Evolutionary conservation across 1,140 invertebrate species (phyloP), one percentile per base, ranked within the genome.

Genomic region (Dreissena polymorpha): DNA sequence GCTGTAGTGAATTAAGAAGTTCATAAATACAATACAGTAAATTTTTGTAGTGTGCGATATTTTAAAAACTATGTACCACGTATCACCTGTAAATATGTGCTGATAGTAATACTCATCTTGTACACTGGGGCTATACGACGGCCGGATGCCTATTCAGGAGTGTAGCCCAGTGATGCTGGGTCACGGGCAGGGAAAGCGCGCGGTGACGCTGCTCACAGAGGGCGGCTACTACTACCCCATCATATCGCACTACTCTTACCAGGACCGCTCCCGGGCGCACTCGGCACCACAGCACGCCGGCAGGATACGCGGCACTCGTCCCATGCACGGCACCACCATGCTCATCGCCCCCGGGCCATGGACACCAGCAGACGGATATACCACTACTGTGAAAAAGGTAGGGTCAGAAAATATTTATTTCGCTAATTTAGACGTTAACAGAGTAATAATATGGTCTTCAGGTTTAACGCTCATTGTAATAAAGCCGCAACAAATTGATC

Each of bases 191-290:
- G 89, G 89, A 25, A 89, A 90, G 55, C 73, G 81, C 18, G 85
- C 86, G 14, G 85, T 80, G 57, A 89, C 89, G 51, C 57, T 90
- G 57, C 55, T 89, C 21, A 90, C 88, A 14, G 87, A 89, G 57
- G 86, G 84, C 64, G 89, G 89, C 12, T 88, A 80, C 70, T 57
- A 87, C 57, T 90, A 88, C 63, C 89, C 89, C 14, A 79, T 90
- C 23, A 88, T 90, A 23, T 85, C 79, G n/a, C 85, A 88, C 69
- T 83, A 81, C 21, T 78, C 85, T 0, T 86, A 87, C 55, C 16
- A 14, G 25, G 87, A 85, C 51, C 25, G 83, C 23, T 14, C 71
- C 14, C 72, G 72, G 50, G 70, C 55, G 1, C 64, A 65, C 14
- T 77, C 85, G 0, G 81, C 81, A 3, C 81, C 81, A 8, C 64